phyloP scores from a whole-genome alignment of 2,888 invertebrate genomes.

The Plebejus argus region DNA sequence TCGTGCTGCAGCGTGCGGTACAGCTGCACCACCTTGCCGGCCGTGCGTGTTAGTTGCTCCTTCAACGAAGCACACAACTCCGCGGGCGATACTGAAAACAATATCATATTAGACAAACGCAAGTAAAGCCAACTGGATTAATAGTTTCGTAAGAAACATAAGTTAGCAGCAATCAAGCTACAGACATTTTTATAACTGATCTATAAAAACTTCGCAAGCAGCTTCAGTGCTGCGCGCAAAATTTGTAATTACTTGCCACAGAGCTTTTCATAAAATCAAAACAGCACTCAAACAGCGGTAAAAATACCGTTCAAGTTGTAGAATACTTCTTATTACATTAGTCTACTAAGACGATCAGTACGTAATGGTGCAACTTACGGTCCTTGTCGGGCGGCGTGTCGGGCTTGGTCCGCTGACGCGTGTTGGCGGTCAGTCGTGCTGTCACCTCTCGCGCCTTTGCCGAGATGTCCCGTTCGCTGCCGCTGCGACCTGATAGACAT shows the following conservation, averaged over 20 bases:
- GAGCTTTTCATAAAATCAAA: too few relatives aligned
- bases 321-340: too few relatives aligned
- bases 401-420: conserved; percentile 54
- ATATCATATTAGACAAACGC: neutral
- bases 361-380: conserved; percentile 46
- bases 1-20: conserved; percentile 84
- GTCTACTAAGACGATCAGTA: too few relatives aligned
- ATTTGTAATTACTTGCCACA: too few relatives aligned
- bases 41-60: conserved; percentile 83
- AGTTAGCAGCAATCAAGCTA: too few relatives aligned
- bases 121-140: neutral
- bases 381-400: conserved; percentile 54
- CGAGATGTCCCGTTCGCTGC: conserved; percentile 76
- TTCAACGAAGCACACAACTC: conserved; percentile 75
- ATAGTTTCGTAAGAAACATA: too few relatives aligned
- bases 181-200: too few relatives aligned
- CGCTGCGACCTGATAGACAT: conserved; percentile 66
- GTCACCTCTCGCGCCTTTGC: conserved; percentile 73
- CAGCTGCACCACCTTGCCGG: conserved; percentile 86
- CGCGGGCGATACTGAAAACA: conserved; percentile 69
- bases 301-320: too few relatives aligned
- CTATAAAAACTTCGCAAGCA: too few relatives aligned
- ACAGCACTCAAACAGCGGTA: too few relatives aligned
- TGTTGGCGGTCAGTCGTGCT: conserved; percentile 61
- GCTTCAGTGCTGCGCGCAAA: too few relatives aligned